Evolutionary conservation across 2,797 vertebrate species (phyloP).

Genomic region (Mormyrus proboscirostris): DNA sequence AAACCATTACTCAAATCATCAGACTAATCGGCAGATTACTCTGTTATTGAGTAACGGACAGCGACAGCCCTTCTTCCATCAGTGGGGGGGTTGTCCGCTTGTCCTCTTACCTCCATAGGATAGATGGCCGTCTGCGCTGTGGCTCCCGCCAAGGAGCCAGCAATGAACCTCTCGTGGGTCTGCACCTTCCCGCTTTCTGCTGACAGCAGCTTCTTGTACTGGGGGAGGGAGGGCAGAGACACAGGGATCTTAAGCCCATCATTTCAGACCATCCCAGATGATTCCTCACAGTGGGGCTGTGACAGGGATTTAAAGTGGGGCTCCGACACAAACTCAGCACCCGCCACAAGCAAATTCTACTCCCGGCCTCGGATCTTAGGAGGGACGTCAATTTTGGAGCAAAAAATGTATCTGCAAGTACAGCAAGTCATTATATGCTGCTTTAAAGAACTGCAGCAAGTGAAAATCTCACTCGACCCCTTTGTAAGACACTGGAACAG

Average conservation of each 20-base stretch:
- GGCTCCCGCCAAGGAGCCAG: constrained; percentile 87
- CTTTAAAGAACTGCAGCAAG: neutral
- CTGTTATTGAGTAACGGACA: neutral
- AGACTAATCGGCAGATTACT: neutral
- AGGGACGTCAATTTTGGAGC: neutral
- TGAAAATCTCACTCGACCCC: neutral
- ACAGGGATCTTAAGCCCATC: neutral
- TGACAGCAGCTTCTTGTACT: constrained; percentile 86
- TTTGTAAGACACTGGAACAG: neutral
- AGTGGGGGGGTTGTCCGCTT: constrained; percentile 30
- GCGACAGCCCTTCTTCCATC: neutral
- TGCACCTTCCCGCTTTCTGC: constrained; percentile 73
- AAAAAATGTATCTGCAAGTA: neutral
- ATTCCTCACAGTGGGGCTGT: neutral
- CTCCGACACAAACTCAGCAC: neutral
- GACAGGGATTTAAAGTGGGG: neutral
- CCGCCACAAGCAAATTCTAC: neutral
- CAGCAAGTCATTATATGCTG: neutral
- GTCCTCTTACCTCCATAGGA: constrained; percentile 81
- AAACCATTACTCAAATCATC: neutral
- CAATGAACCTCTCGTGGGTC: constrained; percentile 78
- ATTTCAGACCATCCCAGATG: neutral
- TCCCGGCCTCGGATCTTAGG: neutral
- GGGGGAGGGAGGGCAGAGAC: neutral
- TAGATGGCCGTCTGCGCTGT: constrained; percentile 91